Conservation (phyloP, 1,140 invertebrate species). For the Neodiprion virginianus region DNA sequence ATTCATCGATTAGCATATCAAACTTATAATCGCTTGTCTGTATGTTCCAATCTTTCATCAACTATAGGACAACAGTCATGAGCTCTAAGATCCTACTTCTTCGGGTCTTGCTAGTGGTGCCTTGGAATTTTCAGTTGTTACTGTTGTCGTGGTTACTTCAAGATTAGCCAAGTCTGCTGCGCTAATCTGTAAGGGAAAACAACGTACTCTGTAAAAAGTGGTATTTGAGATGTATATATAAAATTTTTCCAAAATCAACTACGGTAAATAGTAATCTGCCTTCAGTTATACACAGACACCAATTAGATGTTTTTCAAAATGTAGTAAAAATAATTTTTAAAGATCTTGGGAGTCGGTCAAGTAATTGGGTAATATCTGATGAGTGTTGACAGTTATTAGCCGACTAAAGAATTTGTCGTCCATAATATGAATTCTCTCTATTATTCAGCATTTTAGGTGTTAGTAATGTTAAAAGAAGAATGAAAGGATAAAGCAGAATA, state of each 20-base stretch:
- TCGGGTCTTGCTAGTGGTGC: conserved; percentile 57
- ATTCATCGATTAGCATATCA: conserved; percentile 17
- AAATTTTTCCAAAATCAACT: background rate
- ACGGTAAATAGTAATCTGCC: too few relatives aligned
- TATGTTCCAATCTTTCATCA: background rate
- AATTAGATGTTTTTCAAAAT: too few relatives aligned
- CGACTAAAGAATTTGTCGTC: too few relatives aligned
- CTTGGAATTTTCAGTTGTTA: conserved; percentile 58
- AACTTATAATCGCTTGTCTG: conserved; percentile 22
- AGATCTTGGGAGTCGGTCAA: too few relatives aligned
- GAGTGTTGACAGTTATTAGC: too few relatives aligned
- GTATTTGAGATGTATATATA: too few relatives aligned
- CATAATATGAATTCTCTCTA: background rate
- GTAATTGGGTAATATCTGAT: too few relatives aligned
- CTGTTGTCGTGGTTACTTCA: conserved; percentile 58
- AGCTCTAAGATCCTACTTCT: conserved; percentile 54
- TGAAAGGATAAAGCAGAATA: background rate
- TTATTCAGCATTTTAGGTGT: background rate
- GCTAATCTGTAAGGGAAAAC: conserved; percentile 51
- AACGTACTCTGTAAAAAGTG: background rate
- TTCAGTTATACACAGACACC: too few relatives aligned
- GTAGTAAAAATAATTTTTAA: too few relatives aligned
- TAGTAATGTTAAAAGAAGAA: background rate
- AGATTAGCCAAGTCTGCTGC: conserved; percentile 56
- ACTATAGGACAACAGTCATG: conserved; percentile 11